A percentile compares a stretch with the other conserved stretches of the same genome.
phyloP scores from a whole-genome alignment of 2,888 invertebrate genomes.

The Agrochola circellaris region DNA sequence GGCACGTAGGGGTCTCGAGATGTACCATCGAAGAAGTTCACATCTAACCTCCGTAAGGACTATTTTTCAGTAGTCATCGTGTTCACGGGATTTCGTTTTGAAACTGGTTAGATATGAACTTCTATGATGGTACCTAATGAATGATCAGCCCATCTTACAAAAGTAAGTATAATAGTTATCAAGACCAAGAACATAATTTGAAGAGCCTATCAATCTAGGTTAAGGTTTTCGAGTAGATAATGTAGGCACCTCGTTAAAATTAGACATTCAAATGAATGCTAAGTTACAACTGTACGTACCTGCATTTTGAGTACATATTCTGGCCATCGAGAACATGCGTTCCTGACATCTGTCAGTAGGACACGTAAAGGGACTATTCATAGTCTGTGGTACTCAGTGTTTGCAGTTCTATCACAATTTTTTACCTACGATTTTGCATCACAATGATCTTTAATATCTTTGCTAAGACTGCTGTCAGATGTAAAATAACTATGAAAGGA shows the following conservation, averaged over 20 bases:
- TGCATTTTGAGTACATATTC: not conserved
- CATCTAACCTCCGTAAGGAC: too few relatives aligned
- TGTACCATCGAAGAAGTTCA: too few relatives aligned
- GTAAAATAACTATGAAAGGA: not conserved
- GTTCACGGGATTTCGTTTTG: too few relatives aligned
- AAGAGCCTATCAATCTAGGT: constrained; percentile 11
- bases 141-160: not conserved
- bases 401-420: not conserved
- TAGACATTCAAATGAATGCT: not conserved
- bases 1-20: not conserved
- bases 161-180: not conserved
- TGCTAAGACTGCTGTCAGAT: not conserved
- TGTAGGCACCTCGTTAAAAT: not conserved
- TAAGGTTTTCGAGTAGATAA: constrained; percentile 12
- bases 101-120: too few relatives aligned
- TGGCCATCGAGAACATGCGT: not conserved
- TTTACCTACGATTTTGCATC: not conserved
- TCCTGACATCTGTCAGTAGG: not conserved
- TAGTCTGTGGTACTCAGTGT: too few relatives aligned
- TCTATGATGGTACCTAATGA: too few relatives aligned
- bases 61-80: too few relatives aligned
- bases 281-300: not conserved
- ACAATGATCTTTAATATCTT: not conserved
- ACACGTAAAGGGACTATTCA: not conserved
- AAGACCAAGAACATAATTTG: not conserved